Percentiles rank a stretch among this genome's conserved stretches.
phyloP scores from a whole-genome alignment of 2,888 invertebrate species.

The Pristionchus mayeri region DNA sequence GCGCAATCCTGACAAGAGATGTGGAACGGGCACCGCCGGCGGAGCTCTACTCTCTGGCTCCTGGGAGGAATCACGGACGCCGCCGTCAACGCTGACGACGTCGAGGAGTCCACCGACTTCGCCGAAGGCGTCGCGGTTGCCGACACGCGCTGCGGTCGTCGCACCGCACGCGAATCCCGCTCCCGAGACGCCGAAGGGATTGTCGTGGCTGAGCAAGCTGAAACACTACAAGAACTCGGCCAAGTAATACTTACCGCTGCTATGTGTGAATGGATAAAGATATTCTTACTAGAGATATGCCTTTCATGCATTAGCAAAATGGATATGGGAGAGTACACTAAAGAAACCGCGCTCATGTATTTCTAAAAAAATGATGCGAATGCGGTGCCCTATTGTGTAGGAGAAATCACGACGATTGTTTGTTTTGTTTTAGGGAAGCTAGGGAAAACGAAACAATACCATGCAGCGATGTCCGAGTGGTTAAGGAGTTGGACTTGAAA shows the following conservation, averaged over 20 bases:
- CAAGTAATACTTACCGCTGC: not conserved
- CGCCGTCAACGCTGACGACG: not conserved
- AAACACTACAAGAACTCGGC: conserved; percentile 48
- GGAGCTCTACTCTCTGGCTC: conserved; percentile 28
- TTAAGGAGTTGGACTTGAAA: conserved; percentile 83
- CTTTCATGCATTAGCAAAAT: no score
- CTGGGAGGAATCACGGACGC: not conserved
- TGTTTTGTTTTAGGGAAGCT: no score
- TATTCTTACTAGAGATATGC: no score
- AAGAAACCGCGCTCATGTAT: no score
- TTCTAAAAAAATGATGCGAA: no score
- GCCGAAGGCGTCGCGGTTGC: conserved; percentile 30
- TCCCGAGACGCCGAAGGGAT: conserved; percentile 7
- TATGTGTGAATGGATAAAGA: not conserved
- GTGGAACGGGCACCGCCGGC: not conserved
- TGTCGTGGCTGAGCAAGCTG: conserved; percentile 45
- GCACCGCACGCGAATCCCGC: not conserved
- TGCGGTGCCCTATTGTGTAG: no score
- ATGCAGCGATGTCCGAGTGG: conserved; percentile 78
- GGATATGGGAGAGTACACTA: no score
- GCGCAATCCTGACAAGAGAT: not conserved
- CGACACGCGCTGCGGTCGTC: not conserved
- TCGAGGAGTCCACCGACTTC: conserved; percentile 21
- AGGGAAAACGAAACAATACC: no score
- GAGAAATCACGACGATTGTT: no score